Evolutionary conservation across 2,113 vertebrate species (phyloP).

Genomic region (Oreocharis arfaki): DNA sequence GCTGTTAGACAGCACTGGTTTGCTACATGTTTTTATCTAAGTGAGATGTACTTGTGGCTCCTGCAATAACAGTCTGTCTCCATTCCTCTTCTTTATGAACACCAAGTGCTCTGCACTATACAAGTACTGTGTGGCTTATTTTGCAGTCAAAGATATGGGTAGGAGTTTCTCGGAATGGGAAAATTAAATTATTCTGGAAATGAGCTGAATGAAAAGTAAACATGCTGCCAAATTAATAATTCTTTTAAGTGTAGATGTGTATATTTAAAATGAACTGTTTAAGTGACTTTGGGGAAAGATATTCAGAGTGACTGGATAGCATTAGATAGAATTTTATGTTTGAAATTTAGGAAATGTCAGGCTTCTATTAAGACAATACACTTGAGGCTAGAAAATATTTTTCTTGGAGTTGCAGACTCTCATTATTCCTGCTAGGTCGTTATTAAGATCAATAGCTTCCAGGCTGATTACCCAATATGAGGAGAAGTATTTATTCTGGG

Average conservation of each 20-base stretch:
- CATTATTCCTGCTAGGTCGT: neutral
- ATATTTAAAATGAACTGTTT: neutral
- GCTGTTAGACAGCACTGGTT: neutral
- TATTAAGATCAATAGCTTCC: neutral
- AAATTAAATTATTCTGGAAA: neutral
- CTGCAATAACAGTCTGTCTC: neutral
- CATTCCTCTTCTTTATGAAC: neutral
- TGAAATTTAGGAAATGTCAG: neutral
- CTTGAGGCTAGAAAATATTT: neutral
- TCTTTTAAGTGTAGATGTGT: neutral
- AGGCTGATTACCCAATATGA: neutral
- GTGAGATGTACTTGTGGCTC: neutral
- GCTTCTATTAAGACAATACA: neutral
- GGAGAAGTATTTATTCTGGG: neutral
- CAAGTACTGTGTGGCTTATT: neutral
- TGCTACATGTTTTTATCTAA: neutral
- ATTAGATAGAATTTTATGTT: neutral
- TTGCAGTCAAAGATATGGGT: neutral
- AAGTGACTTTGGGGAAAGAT: neutral
- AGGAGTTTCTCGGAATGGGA: neutral
- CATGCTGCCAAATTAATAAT: neutral
- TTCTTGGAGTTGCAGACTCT: neutral
- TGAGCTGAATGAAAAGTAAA: slow-evolving; percentile 3
- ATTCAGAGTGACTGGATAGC: neutral
- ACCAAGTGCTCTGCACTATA: neutral